Evolutionary conservation across 1,140 invertebrate genomes (phyloP).

Genomic region (Drosophila trapezifrons): DNA sequence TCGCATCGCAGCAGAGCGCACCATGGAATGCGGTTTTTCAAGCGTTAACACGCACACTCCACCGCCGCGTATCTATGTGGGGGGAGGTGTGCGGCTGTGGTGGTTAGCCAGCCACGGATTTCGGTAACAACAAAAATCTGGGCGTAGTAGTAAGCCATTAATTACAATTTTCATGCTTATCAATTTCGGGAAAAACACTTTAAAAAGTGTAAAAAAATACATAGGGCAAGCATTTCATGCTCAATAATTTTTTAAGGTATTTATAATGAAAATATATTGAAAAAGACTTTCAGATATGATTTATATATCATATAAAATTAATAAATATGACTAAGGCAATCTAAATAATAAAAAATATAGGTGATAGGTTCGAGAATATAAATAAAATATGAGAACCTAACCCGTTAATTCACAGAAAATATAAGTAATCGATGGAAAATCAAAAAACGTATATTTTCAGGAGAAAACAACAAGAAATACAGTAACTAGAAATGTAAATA

Average conservation of each 20-base stretch:
- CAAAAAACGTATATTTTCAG: background rate
- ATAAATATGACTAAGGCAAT: no score
- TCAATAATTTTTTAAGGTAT: background rate
- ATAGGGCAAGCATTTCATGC: background rate
- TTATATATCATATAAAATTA: background rate
- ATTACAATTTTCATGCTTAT: background rate
- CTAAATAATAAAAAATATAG: no score
- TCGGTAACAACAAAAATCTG: constrained; percentile 15
- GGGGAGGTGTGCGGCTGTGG: constrained; percentile 3
- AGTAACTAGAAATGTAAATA: background rate
- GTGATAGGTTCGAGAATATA: no score
- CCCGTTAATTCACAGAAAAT: background rate
- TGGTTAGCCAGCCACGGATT: constrained; percentile 13
- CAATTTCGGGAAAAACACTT: constrained; percentile 1
- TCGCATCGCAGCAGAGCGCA: constrained; percentile 58
- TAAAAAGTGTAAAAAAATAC: background rate
- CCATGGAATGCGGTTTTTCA: constrained; percentile 80
- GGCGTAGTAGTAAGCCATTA: background rate
- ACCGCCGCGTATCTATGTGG: constrained; percentile 3
- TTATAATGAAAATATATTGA: background rate
- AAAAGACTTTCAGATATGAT: background rate
- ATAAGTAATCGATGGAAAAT: background rate
- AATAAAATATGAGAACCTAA: background rate
- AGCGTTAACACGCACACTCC: constrained; percentile 58
- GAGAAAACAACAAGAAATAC: background rate